A percentile compares a stretch with the other conserved stretches of the same genome.
Conservation (phyloP, 2,113 vertebrate genomes). For the Anolis carolinensis region DNA sequence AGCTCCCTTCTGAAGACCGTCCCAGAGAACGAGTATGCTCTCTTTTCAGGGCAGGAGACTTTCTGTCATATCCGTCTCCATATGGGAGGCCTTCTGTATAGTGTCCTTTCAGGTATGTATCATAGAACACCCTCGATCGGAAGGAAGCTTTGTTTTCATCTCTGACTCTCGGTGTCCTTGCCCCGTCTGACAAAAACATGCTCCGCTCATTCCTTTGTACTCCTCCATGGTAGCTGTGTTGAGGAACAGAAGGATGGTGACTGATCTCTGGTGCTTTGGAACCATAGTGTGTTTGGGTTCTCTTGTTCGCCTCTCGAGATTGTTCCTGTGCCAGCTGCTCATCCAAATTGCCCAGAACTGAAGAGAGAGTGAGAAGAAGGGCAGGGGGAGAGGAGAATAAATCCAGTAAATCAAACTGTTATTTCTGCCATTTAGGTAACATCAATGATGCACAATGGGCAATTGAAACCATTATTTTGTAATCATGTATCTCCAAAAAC, state of each 20-base stretch:
- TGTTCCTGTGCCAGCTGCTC: constrained; percentile 79
- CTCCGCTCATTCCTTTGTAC: constrained; percentile 61
- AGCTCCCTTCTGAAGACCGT: constrained; percentile 74
- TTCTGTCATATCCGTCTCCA: constrained; percentile 48
- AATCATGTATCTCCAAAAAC: background rate
- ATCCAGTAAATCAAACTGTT: background rate
- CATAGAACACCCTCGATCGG: constrained; percentile 75
- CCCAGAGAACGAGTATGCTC: constrained; percentile 39
- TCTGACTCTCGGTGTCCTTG: constrained; percentile 71
- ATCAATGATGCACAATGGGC: background rate
- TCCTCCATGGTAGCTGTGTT: constrained; percentile 25
- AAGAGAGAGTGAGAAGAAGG: background rate
- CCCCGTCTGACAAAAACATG: constrained; percentile 70
- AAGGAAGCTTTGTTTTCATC: constrained; percentile 74
- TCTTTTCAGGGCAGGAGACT: constrained; percentile 51
- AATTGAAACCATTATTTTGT: background rate
- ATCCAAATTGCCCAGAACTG: constrained; percentile 81
- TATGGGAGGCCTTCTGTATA: constrained; percentile 54
- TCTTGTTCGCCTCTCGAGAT: constrained; percentile 43
- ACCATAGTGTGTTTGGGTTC: constrained; percentile 32
- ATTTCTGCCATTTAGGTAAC: background rate
- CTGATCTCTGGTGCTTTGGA: constrained; percentile 40
- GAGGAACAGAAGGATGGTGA: constrained; percentile 38
- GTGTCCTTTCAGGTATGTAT: constrained; percentile 72
- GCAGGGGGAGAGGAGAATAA: background rate